These are phyloP conservation scores for Halocynthia aurantium DNA, from an alignment of 23 tunicate species.

Conservation along the genomic window DNA sequence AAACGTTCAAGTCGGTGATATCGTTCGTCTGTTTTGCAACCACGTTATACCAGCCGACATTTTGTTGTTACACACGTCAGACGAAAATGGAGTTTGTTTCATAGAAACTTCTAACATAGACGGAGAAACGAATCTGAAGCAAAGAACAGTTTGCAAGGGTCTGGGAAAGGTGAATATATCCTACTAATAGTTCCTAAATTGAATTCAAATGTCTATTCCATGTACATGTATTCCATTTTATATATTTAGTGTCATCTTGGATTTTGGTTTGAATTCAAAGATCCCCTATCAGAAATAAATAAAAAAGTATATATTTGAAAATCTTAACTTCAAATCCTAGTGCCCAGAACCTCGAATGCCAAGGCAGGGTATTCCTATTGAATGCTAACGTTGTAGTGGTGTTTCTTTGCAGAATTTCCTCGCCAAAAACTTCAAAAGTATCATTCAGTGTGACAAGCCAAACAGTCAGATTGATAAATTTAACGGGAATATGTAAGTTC, in stretches of 20 bases:
- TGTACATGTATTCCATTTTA: too few species aligned
- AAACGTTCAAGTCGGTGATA: conserved; percentile 81
- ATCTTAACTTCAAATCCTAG: too few species aligned
- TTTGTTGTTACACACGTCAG: conserved; percentile 87
- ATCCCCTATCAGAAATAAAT: too few species aligned
- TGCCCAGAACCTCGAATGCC: too few species aligned
- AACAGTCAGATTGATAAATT: conserved; percentile 81
- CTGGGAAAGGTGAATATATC: conserved; percentile 13
- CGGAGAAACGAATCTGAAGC: conserved; percentile 96
- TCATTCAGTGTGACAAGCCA: conserved; percentile 88
- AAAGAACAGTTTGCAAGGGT: conserved; percentile 66
- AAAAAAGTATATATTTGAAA: too few species aligned
- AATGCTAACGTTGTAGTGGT: too few species aligned
- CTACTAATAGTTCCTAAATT: neutral
- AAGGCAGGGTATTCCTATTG: too few species aligned
- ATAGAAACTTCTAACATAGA: conserved; percentile 97
- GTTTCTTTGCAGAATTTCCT: conserved; percentile 56
- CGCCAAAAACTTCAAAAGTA: conserved; percentile 69
- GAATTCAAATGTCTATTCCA: too few species aligned
- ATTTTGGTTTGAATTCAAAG: too few species aligned
- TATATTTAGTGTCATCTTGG: too few species aligned
- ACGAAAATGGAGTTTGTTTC: conserved; percentile 76
- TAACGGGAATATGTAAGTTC: conserved; percentile 88
- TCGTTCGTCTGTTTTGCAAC: conserved; percentile 90
- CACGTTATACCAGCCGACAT: conserved; percentile 92